phyloP scores from a whole-genome alignment of 2,113 vertebrate genomes.

The Myodes glareolus region DNA sequence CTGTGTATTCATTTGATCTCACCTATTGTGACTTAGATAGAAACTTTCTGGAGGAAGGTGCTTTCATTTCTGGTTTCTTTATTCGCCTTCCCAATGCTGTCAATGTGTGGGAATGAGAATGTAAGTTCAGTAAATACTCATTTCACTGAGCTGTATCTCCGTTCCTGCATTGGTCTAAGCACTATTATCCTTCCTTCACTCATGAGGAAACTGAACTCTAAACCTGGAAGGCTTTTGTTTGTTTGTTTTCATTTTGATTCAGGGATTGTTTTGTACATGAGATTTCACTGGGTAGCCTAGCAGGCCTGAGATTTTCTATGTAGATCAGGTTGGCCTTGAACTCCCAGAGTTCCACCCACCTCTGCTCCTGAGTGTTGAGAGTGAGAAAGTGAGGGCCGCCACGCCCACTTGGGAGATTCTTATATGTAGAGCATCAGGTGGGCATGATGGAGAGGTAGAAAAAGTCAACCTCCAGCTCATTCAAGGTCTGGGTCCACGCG shows the following conservation, averaged over 20 bases:
- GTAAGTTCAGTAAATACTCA: not conserved
- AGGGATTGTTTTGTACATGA: not conserved
- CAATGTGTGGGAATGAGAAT: not conserved
- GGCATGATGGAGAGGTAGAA: not conserved
- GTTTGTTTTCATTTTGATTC: not conserved
- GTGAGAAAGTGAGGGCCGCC: not conserved
- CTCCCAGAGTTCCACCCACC: not conserved
- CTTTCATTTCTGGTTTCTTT: not conserved
- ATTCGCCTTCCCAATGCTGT: not conserved
- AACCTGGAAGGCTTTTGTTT: not conserved
- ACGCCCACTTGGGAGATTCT: not conserved
- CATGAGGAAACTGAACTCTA: constrained; percentile 28
- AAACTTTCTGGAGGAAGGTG: not conserved
- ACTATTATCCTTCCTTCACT: constrained; percentile 8
- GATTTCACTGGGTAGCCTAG: not conserved
- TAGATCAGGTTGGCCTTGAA: not conserved
- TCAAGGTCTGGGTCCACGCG: not conserved
- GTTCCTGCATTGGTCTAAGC: not conserved
- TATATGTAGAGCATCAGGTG: not conserved
- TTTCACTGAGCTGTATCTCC: not conserved
- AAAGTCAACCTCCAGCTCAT: not conserved
- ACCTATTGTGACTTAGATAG: not conserved
- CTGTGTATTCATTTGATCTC: not conserved
- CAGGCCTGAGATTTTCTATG: not conserved
- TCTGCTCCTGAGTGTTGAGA: not conserved